A percentile compares a stretch with the other conserved stretches of the same genome.
Evolutionary conservation across 1,140 invertebrate species (phyloP).

Genomic region (Rhopalosiphum maidis): DNA sequence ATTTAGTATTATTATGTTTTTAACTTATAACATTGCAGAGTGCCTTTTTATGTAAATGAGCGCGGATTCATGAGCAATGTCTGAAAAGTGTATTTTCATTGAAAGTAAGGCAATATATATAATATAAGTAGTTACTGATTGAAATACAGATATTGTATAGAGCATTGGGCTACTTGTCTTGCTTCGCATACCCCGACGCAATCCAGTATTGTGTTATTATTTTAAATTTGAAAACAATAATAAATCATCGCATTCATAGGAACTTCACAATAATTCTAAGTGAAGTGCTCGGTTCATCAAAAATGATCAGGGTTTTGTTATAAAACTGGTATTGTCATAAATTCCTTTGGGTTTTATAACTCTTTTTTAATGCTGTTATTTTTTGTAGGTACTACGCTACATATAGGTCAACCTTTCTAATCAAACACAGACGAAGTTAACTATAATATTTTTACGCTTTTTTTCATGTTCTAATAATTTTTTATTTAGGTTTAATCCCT

Average conservation of each 20-base stretch:
- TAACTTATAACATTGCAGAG: neutral
- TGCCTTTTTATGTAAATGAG: constrained; percentile 14
- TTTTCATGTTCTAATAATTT: neutral
- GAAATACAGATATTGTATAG: neutral
- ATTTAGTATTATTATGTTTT: constrained; percentile 3
- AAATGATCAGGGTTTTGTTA: neutral
- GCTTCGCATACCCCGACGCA: neutral
- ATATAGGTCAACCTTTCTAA: neutral
- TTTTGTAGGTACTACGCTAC: neutral
- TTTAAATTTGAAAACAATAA: neutral
- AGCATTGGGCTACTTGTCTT: neutral
- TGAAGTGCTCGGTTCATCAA: neutral
- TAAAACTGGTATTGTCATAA: neutral
- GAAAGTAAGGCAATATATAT: neutral
- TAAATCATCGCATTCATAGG: neutral
- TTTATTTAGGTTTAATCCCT: neutral
- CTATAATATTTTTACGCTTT: neutral
- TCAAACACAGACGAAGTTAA: neutral
- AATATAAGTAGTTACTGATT: neutral
- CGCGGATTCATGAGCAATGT: neutral
- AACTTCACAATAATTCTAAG: neutral
- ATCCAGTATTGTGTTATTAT: constrained; percentile 4
- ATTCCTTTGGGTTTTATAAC: neutral
- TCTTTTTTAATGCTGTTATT: neutral
- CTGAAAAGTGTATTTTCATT: neutral